Percentiles rank a stretch among this genome's conserved stretches.
Evolutionary conservation across 2,113 vertebrate species (phyloP).

Genomic region (Natator depressus): DNA sequence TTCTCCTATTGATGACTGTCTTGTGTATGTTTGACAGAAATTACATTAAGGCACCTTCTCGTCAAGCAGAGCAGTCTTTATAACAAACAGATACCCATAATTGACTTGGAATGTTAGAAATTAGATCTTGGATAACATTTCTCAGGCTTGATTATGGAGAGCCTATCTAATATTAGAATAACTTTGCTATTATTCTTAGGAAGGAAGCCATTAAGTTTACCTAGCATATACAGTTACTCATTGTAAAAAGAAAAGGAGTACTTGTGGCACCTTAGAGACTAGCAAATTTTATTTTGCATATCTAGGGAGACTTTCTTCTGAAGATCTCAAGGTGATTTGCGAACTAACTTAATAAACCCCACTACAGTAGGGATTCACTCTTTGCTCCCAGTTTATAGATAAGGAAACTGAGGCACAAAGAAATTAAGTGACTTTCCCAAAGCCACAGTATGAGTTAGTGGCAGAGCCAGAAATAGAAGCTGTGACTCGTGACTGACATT

Average conservation of each 20-base stretch:
- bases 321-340: neutral
- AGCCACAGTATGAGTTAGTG: neutral
- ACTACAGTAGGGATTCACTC: neutral
- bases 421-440: slow-evolving; percentile 15
- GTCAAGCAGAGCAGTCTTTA: neutral
- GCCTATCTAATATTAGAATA: neutral
- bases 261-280: no score
- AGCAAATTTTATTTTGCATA: neutral
- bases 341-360: neutral
- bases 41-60: neutral
- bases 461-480: slow-evolving; percentile 47
- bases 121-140: neutral
- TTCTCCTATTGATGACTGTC: neutral
- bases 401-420: neutral
- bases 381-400: neutral
- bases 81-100: neutral
- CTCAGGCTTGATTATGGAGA: neutral
- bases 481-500: neutral
- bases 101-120: slow-evolving; percentile 9
- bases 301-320: neutral
- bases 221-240: neutral
- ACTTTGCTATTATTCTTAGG: neutral
- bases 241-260: no score
- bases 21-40: neutral
- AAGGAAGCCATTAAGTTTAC: neutral